Evolutionary conservation across 2,888 invertebrate species (phyloP).

Genomic region (Apeira syringaria): DNA sequence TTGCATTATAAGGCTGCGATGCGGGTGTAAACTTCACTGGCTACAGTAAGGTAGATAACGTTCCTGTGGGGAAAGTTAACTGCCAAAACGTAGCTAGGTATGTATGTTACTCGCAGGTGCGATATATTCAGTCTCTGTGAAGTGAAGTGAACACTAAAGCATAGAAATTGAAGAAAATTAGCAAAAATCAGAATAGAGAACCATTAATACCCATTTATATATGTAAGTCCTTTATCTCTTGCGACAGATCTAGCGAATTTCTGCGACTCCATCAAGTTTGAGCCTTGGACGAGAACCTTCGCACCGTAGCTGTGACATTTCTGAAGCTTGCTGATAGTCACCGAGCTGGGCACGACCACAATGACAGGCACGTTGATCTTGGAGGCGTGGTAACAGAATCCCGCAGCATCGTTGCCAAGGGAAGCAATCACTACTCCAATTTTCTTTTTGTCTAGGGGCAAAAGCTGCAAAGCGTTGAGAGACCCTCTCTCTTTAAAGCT

Average conservation of each 20-base stretch:
- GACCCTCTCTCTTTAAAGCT: constrained; percentile 90
- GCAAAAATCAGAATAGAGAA: background rate
- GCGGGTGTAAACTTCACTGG: too few relatives aligned
- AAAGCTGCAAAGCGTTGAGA: constrained; percentile 83
- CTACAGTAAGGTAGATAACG: too few relatives aligned
- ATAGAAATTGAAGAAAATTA: too few relatives aligned
- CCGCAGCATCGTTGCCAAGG: constrained; percentile 88
- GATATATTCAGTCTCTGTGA: too few relatives aligned
- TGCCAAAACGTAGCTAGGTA: too few relatives aligned
- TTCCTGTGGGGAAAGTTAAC: too few relatives aligned
- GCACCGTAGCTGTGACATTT: constrained; percentile 86
- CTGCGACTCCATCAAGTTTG: constrained; percentile 84
- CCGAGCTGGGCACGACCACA: constrained; percentile 87
- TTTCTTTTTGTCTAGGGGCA: constrained; percentile 82
- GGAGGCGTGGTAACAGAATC: constrained; percentile 86
- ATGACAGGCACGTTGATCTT: constrained; percentile 84
- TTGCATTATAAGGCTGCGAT: too few relatives aligned
- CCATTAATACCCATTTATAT: constrained; percentile 86
- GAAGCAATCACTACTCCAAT: constrained; percentile 87
- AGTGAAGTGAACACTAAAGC: too few relatives aligned
- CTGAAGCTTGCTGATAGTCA: constrained; percentile 87
- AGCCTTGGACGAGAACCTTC: constrained; percentile 86
- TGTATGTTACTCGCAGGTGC: too few relatives aligned
- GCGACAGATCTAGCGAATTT: constrained; percentile 83
- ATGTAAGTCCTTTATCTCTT: constrained; percentile 83